phyloP scores from a whole-genome alignment of 1,140 invertebrate species.

The Conus ventricosus region DNA sequence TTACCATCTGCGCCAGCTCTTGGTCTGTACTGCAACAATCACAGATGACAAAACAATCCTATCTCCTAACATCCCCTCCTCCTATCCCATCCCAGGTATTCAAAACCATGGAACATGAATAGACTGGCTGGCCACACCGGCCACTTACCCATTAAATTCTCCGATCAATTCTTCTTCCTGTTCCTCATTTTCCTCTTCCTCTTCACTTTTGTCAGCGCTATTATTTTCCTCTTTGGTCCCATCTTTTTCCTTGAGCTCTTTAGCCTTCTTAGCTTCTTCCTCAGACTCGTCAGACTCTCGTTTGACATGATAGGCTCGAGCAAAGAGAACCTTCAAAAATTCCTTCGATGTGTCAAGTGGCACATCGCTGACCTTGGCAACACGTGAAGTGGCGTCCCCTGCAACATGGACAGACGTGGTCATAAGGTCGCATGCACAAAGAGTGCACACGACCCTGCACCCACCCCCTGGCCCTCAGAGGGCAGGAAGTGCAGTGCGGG shows the following conservation, averaged over 20 bases:
- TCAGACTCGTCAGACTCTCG: conserved; percentile 25
- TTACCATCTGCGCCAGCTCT: background rate
- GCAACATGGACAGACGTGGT: conserved; percentile 27
- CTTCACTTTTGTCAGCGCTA: background rate
- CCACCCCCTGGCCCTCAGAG: conserved; percentile 23
- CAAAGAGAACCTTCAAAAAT: conserved; percentile 37
- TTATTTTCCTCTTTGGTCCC: background rate
- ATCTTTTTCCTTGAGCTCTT: conserved; percentile 22
- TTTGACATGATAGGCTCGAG: conserved; percentile 35
- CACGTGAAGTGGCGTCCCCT: conserved; percentile 27
- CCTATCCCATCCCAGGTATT: background rate
- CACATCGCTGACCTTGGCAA: conserved; percentile 35
- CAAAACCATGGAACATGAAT: background rate
- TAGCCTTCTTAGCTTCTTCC: conserved; percentile 14
- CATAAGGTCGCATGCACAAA: background rate
- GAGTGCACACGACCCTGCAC: conserved; percentile 8
- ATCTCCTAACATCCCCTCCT: background rate
- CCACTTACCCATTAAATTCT: conserved; percentile 36
- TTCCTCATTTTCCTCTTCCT: conserved; percentile 23
- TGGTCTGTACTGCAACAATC: background rate
- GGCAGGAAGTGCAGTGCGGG: background rate
- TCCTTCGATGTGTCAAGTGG: conserved; percentile 32
- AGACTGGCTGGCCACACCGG: background rate
- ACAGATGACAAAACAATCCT: background rate
- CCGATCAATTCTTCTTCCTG: conserved; percentile 34